Evolutionary conservation across 2,888 invertebrate genomes (phyloP), one percentile per base, ranked within the genome.

Genomic region (Lysandra coridon): DNA sequence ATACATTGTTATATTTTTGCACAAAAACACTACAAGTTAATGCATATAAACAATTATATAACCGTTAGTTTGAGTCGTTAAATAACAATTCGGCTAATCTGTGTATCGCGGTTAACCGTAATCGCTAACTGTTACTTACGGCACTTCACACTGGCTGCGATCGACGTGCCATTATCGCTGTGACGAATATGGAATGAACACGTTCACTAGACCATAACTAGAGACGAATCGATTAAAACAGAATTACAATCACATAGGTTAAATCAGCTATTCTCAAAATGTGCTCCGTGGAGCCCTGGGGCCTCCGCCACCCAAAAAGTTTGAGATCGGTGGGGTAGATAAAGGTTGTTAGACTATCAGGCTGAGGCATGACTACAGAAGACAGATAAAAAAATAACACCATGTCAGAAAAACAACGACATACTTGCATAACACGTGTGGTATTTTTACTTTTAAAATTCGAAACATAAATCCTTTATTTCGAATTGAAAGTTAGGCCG

Each of bases 71-170:
- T 33, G 4, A 1, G 12, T 69, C 4, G 69, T 37, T 33, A 69
- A 69, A 69, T 69, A 33, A 69, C 33, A 69, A 33, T 69, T 69
- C 5, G 69, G 69, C 1, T 69, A 69, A 33, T 69, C 69, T 69
- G 33, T 69, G 69, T 69, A 69, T 69, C 69, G 69, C 69, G 69
- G 69, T 33, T 69, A 69, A 69, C 69, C 33, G 69, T 69, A 64
- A 64, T 33, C 69, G 69, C 33, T 69, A 69, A 69, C 69, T 69
- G 69, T 69, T 14, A 69, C 33, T 69, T 33, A 5, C 33, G 69
- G 69, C 33, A 69, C 23, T 33, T 37, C 69, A 69, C 69, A 69
- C 33, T 33, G 69, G 4, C 33, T 1, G 69, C 33, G 33, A 12
- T 64, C 30, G 30, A 4, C 69, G 33, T n/a, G 23, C 64, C 12